Evolutionary conservation across 1,140 invertebrate species (phyloP).

Genomic region (Aleiodes sp.): DNA sequence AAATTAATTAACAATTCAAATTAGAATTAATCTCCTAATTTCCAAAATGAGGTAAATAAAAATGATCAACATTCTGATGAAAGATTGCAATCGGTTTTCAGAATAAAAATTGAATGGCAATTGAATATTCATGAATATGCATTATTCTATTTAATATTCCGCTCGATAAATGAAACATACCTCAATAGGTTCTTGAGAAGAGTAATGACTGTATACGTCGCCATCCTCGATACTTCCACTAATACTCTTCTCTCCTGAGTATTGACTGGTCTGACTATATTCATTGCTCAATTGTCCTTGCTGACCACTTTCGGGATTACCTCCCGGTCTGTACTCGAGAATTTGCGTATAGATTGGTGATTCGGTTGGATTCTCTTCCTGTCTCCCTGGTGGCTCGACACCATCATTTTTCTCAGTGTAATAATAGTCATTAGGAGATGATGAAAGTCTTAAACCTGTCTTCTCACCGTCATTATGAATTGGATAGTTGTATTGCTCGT

Average conservation of each 20-base stretch:
- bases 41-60: too few relatives aligned
- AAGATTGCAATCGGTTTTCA: too few relatives aligned
- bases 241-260: slow-evolving; percentile 17
- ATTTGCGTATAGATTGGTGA: slow-evolving; percentile 26
- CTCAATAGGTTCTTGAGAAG: slow-evolving; percentile 11
- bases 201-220: slow-evolving; percentile 26
- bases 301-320: neutral
- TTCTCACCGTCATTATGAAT: slow-evolving; percentile 35
- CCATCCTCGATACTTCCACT: slow-evolving; percentile 20
- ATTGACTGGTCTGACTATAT: neutral
- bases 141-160: too few relatives aligned
- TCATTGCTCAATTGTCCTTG: neutral
- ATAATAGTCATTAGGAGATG: slow-evolving; percentile 43
- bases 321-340: slow-evolving; percentile 25
- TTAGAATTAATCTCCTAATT: too few relatives aligned
- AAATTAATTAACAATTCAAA: too few relatives aligned
- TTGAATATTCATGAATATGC: too few relatives aligned
- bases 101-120: too few relatives aligned
- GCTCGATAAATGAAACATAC: slow-evolving; percentile 14
- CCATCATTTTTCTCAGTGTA: slow-evolving; percentile 48
- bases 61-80: too few relatives aligned
- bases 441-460: slow-evolving; percentile 25
- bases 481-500: slow-evolving; percentile 59
- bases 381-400: slow-evolving; percentile 33
- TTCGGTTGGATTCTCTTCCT: slow-evolving; percentile 9